phyloP scores from a whole-genome alignment of 2,113 vertebrate genomes.

The Gambusia holbrooki region DNA sequence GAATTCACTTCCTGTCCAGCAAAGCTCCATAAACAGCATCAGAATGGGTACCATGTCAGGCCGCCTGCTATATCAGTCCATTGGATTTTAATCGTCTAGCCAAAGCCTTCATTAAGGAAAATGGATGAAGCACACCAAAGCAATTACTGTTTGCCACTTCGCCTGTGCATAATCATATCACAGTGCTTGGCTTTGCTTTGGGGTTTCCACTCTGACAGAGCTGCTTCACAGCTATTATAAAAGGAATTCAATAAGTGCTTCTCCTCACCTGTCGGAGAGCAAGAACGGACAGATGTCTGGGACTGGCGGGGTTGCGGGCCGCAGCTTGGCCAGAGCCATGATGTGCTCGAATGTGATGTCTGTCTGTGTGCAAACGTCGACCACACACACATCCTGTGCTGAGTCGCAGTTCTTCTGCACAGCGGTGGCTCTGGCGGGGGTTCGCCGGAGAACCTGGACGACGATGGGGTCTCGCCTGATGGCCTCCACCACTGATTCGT shows the following conservation, averaged over 20 bases:
- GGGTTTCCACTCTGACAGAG: constrained; percentile 36
- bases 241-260: constrained; percentile 17
- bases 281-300: constrained; percentile 95
- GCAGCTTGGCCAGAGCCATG: constrained; percentile 91
- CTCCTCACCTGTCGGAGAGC: constrained; percentile 91
- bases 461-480: constrained; percentile 93
- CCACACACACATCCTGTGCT: constrained; percentile 81
- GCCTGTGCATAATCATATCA: constrained; percentile 65
- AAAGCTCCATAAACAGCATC: constrained; percentile 61
- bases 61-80: constrained; percentile 57
- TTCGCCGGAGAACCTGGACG: constrained; percentile 89
- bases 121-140: constrained; percentile 68
- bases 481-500: constrained; percentile 90
- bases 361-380: constrained; percentile 91
- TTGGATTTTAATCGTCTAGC: constrained; percentile 75
- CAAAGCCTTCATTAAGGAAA: constrained; percentile 74
- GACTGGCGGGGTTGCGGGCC: constrained; percentile 90
- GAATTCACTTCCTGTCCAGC: constrained; percentile 52
- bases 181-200: constrained; percentile 35
- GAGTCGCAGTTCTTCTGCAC: constrained; percentile 47
- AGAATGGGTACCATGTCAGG: constrained; percentile 52
- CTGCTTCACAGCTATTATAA: constrained; percentile 33
- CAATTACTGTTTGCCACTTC: constrained; percentile 66
- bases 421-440: constrained; percentile 69
- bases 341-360: constrained; percentile 98